Evolutionary conservation across 1,140 invertebrate species (phyloP), one percentile per base, ranked within the genome.

Genomic region (Linepithema humile): DNA sequence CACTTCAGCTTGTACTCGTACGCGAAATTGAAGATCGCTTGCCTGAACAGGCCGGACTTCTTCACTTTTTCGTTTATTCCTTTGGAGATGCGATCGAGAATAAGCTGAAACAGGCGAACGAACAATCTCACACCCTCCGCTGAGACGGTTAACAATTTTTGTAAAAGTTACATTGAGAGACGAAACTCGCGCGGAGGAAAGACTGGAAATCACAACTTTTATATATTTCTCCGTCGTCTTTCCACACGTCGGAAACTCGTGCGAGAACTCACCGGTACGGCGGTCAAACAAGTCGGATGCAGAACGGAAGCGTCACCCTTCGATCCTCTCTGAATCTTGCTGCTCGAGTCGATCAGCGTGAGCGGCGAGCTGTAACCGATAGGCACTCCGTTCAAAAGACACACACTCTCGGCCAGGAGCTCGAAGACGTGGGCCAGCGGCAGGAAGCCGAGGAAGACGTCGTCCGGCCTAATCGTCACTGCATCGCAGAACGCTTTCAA

Each of bases 361-460:
- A 98, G 94, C 0, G 99, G 97, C 0, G 98, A 98, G 1, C 98
- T 99, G 94, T 99, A 99, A 7, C 99, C 99, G 92, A 99, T 99
- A 4, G 97, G 96, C n/a, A 99, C 96, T 35, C 99, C 99, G n/a
- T 95, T 96, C 53, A 97, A 93, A 50, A 97, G 94, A 89, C 97
- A 97, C 15, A 97, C 95, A 87, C 95, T 96, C 90, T 97, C 97
- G 10, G 96, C 96, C 62, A 98, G 95, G 55, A 99, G 95, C 94
- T 99, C 99, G 88, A 99, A 97, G 1, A 99, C 99, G 94, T 99
- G 99, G 55, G 99, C 99, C 62, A 99, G 95, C 12, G 99, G 99
- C 73, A 99, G 95, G 94, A 99, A 99, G 50, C 98, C 99, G 92
- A 99, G 97, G 88, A 99, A 98, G 17, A 97, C 95, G 92, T 99